These are phyloP conservation scores for Dioctria linearis DNA, from an alignment of 2,888 invertebrate genomes.

Conservation along the genomic window DNA sequence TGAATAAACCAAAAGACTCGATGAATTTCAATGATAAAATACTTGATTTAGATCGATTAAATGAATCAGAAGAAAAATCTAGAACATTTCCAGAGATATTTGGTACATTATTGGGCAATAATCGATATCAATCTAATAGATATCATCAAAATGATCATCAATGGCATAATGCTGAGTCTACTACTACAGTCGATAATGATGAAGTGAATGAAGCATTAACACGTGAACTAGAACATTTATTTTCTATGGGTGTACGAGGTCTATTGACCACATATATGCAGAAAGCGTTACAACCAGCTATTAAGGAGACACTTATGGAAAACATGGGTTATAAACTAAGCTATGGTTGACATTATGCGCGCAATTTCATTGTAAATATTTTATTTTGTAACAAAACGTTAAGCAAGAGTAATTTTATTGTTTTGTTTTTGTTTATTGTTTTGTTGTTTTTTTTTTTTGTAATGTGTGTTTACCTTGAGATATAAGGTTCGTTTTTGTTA, in stretches of 20 bases:
- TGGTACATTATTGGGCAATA: background rate
- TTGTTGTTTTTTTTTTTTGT: no score
- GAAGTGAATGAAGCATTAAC: conserved; percentile 78
- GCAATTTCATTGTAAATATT: background rate
- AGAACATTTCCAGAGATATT: conserved; percentile 13
- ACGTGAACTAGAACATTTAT: conserved; percentile 87
- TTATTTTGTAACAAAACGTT: no score
- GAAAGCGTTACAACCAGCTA: conserved; percentile 85
- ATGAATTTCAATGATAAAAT: conserved; percentile 66
- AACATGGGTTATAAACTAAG: conserved; percentile 91
- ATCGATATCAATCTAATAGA: background rate
- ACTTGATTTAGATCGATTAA: conserved; percentile 64
- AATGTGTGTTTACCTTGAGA: no score
- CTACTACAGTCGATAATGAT: background rate
- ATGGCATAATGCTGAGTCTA: conserved; percentile 41
- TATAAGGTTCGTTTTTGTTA: no score
- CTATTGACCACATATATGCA: conserved; percentile 88
- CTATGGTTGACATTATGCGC: conserved; percentile 75
- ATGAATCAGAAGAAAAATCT: background rate
- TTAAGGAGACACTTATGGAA: conserved; percentile 88
- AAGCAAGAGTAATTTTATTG: no score
- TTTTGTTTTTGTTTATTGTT: no score
- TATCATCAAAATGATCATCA: background rate
- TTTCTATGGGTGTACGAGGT: conserved; percentile 86
- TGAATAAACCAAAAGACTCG: background rate